These are phyloP conservation scores for Macroglossus sobrinus DNA, from an alignment of 2,113 vertebrate species.

Conservation along the genomic window DNA sequence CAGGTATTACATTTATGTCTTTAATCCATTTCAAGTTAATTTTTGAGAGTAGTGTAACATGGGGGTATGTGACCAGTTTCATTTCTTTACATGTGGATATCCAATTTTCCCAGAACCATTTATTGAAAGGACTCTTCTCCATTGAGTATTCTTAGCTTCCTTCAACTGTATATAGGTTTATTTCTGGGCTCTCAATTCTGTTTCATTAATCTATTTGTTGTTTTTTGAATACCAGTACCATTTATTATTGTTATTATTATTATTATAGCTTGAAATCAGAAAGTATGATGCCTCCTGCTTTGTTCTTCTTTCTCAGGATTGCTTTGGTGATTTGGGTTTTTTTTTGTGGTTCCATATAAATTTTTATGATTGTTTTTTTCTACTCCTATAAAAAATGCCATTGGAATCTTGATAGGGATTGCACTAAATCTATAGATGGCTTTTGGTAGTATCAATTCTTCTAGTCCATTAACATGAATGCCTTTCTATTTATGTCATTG, in stretches of 20 bases:
- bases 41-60: not conserved
- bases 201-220: not conserved
- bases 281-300: not conserved
- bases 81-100: not conserved
- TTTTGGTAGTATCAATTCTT: not conserved
- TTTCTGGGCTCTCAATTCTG: not conserved
- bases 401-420: not conserved
- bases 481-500: not conserved
- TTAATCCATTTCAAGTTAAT: not conserved
- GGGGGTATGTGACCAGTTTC: not conserved
- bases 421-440: not conserved
- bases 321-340: not conserved
- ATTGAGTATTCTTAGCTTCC: not conserved
- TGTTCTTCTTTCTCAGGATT: not conserved
- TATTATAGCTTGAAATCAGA: not conserved
- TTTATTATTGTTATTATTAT: not conserved
- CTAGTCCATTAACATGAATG: not conserved
- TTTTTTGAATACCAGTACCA: not conserved
- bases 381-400: not conserved
- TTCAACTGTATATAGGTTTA: not conserved
- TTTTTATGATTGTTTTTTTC: not conserved
- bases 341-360: not conserved
- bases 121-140: not conserved
- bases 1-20: not conserved
- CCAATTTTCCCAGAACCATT: not conserved